Base-by-base conservation (phyloP, 2,113 vertebrate genomes). In the Ranitomeya variabilis region DNA sequence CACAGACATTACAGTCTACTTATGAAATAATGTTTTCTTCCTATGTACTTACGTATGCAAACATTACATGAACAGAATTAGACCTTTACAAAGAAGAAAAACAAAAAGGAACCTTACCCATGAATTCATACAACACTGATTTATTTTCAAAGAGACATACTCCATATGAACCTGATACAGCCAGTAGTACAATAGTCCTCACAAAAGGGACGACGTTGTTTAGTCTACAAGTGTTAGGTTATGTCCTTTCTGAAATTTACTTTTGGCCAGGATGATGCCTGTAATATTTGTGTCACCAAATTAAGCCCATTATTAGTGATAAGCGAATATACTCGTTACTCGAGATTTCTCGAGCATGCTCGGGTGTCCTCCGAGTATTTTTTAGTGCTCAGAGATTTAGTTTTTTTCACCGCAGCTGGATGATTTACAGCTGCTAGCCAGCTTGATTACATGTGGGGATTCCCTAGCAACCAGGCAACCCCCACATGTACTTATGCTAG, bases 41-140 rank as follows among this genome's bases (percentile, higher is more conserved):
- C 84, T 57, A 19, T 60, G 16, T n/a, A 31, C 76, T 87, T 80
- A 87, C 14, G 51, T 79, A n/a, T 54, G 37, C 51, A 87, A 87
- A 78, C 86, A 87, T 26, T 60, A 60, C 11, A 64, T 21, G 26
- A 64, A 82, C 59, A 45, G 80, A 51, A 82, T 37, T 15, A 82
- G 59, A 64, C 19, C 55, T 82, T 64, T 51, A 15, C 5, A 37
- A 8, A 8, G 16, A 31, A 81, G 80, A 81, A 23, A 37, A 26
- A 52, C n/a, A 54, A 52, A 52, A 31, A 14, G 12, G 23, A 31
- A 79, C 77, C 26, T 59, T 16, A 26, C 55, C 4, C 15, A 18
- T 9, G 14, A 80, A 82, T 64, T n/a, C 18, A 82, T 81, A 18
- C 12, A 55, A 78, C 18, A 52, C 66, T 69, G 9, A 57, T 13